Percentiles rank a stretch among this genome's conserved stretches.
Evolutionary conservation across 2,888 invertebrate species (phyloP).

Genomic region (Neoscelio sp.): DNA sequence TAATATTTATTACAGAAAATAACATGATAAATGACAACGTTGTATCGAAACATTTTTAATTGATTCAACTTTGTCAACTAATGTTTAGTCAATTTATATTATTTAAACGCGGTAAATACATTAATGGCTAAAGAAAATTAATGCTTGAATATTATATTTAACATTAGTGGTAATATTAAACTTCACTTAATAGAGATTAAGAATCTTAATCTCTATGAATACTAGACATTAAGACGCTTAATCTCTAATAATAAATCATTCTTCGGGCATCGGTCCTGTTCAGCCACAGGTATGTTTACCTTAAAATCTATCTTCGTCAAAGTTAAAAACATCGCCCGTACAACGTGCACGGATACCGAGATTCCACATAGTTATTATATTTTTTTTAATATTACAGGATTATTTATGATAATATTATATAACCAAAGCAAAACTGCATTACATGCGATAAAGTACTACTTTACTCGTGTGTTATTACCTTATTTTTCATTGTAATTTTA

Average conservation of each 20-base stretch:
- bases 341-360: background rate
- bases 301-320: constrained; percentile 41
- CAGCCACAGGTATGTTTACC: constrained; percentile 45
- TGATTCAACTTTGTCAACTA: too few species aligned
- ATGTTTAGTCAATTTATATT: too few species aligned
- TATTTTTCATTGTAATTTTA: too few species aligned
- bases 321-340: constrained; percentile 14
- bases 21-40: too few species aligned
- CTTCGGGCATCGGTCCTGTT: constrained; percentile 28
- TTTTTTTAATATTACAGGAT: constrained; percentile 16
- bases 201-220: constrained; percentile 52
- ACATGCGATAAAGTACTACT: too few species aligned
- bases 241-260: constrained; percentile 62
- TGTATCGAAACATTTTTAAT: too few species aligned
- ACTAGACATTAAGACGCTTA: constrained; percentile 59
- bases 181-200: constrained; percentile 51
- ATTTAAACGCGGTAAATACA: constrained; percentile 29
- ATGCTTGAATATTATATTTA: constrained; percentile 38
- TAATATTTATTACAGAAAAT: background rate
- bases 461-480: too few species aligned
- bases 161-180: constrained; percentile 49
- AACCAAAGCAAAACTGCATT: too few species aligned
- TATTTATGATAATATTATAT: too few species aligned
- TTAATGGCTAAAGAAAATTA: constrained; percentile 25
- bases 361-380: constrained; percentile 15